Evolutionary conservation across 1,140 invertebrate species (phyloP).

Genomic region (Phenacoccus solenopsis): DNA sequence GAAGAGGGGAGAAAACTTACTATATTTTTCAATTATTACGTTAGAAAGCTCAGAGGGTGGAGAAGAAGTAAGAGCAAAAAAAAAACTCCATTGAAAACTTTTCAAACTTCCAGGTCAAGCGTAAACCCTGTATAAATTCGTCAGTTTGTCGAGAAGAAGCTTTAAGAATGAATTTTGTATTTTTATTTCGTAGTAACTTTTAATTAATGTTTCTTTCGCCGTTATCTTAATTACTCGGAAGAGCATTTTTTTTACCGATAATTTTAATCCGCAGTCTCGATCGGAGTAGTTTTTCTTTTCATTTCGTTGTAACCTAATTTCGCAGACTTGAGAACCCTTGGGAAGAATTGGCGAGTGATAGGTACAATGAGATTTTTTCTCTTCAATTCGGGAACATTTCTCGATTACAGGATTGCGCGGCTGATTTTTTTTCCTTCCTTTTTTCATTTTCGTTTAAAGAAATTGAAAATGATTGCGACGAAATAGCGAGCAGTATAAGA

Average conservation of each 20-base stretch:
- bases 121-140: background rate
- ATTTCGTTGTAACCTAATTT: background rate
- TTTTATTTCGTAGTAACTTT: background rate
- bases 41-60: too few species aligned
- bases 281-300: background rate
- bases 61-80: too few species aligned
- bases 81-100: background rate
- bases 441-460: background rate
- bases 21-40: background rate
- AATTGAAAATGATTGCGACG: background rate
- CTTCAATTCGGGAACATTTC: background rate
- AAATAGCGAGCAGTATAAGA: too few species aligned
- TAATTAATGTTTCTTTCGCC: background rate
- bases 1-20: background rate
- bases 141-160: background rate
- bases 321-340: background rate
- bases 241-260: too few species aligned
- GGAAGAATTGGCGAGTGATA: too few species aligned
- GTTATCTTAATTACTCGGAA: too few species aligned
- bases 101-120: background rate
- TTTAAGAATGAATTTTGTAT: background rate
- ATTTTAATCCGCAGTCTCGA: background rate
- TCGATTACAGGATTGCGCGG: background rate
- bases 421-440: background rate
- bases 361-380: background rate